Evolutionary conservation across 2,113 vertebrate genomes (phyloP), one percentile per base, ranked within the genome.

Genomic region (Mormoops blainvillei): DNA sequence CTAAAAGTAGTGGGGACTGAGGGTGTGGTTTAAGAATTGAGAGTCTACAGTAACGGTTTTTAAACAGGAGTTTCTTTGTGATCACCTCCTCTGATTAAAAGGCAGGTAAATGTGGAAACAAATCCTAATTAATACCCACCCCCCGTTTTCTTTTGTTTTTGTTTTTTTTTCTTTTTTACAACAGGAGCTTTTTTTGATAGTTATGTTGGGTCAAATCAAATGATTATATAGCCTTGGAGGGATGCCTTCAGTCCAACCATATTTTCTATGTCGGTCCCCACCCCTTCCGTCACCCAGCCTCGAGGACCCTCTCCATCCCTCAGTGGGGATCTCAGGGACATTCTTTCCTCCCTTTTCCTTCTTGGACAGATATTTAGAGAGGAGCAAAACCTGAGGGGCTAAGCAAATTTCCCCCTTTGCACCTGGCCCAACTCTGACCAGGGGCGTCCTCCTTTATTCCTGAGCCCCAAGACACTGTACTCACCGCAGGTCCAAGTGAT

Each of bases 401-500:
- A 45, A 54, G 56, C 78, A 20, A 76, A 26, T 36, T 33, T 22
- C 63, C 58, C 6, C 31, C 10, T 61, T 89, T 26, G 15, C 4
- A 74, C 4, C 10, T 5, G 26, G 33, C 3, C 10, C 36, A 6
- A 7, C 45, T 84, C 70, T 9, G n/a, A 26, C 36, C 0, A 31
- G 22, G n/a, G 18, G 10, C 76, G 10, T 38, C 4, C 14, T 33
- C 11, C 14, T 56, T 65, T 22, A 7, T 54, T 31, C n/a, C 38
- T 33, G 18, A 67, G 41, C 22, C 38, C 78, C 45, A 12, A 24
- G 50, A 38, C 38, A 3, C 36, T 31, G 22, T 12, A 3, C 18
- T 5, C 22, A 0, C 2, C 2, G 26, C 10, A n/a, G 63, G 41
- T 22, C 5, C 0, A 3, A 18, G n/a, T 1, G 3, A 11, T 36